A percentile compares a stretch with the other conserved stretches of the same genome.
These are phyloP conservation scores for Esperia sulphurella DNA, from an alignment of 2,888 invertebrate species.

Conservation along the genomic window DNA sequence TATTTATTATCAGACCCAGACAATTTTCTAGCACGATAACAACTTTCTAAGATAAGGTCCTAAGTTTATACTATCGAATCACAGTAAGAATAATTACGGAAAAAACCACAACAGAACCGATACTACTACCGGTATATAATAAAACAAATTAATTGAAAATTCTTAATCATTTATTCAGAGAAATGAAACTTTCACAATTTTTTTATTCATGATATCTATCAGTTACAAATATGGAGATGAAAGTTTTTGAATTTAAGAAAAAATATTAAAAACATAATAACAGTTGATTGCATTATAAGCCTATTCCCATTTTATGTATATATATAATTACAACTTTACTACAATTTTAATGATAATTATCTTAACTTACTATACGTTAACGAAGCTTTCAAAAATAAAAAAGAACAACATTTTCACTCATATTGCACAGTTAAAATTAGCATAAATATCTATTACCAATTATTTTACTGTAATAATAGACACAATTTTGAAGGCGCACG, in stretches of 20 bases:
- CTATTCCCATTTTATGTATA: conserved; percentile 54
- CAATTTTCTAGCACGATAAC: too few relatives aligned
- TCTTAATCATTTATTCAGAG: conserved; percentile 74
- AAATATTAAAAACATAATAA: conserved; percentile 54
- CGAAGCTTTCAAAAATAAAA: conserved; percentile 54
- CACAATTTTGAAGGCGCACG: too few relatives aligned
- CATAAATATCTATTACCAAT: conserved; percentile 27
- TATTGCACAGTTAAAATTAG: conserved; percentile 73
- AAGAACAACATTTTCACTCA: conserved; percentile 57
- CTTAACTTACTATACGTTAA: conserved; percentile 55
- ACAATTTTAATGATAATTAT: conserved; percentile 62
- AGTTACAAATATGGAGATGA: conserved; percentile 45
- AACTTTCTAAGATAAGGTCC: too few relatives aligned
- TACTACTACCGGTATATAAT: conserved; percentile 22
- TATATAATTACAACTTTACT: conserved; percentile 71
- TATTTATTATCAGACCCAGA: too few relatives aligned
- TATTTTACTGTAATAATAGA: conserved; percentile 11
- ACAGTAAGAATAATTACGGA: too few relatives aligned
- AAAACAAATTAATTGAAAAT: conserved; percentile 55
- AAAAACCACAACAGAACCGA: too few relatives aligned
- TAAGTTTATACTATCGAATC: too few relatives aligned
- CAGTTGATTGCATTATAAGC: conserved; percentile 65
- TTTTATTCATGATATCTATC: conserved; percentile 42
- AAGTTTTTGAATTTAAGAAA: conserved; percentile 38
- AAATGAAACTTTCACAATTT: conserved; percentile 60